Evolutionary conservation across 1,140 invertebrate species (phyloP).

Genomic region (Megalonaias nervosa): DNA sequence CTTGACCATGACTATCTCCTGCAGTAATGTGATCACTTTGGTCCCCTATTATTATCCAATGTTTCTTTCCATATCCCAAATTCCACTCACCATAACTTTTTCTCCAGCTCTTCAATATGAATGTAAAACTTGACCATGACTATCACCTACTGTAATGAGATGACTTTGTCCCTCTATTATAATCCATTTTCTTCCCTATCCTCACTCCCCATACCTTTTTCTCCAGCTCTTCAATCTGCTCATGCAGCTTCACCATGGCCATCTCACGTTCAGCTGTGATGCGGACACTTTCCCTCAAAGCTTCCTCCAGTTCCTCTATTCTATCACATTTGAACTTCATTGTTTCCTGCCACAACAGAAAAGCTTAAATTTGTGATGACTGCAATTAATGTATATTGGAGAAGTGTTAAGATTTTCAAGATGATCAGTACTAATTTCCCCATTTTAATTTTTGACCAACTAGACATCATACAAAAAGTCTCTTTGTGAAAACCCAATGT

Average conservation of each 20-base stretch:
- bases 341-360: conserved; percentile 38
- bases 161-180: conserved; percentile 31
- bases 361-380: background rate
- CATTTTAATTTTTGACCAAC: too few species aligned
- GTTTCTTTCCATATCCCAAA: too few species aligned
- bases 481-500: too few species aligned
- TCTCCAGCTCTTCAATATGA: conserved; percentile 66
- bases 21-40: conserved; percentile 72
- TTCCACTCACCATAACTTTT: conserved; percentile 48
- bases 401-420: too few species aligned
- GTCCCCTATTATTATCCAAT: too few species aligned
- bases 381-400: too few species aligned
- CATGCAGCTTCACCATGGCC: conserved; percentile 71
- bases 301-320: conserved; percentile 86
- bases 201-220: conserved; percentile 50
- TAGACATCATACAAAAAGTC: too few species aligned
- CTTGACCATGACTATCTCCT: conserved; percentile 73
- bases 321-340: conserved; percentile 62
- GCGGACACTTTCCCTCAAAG: conserved; percentile 76
- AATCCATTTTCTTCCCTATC: too few species aligned
- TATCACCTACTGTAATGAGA: conserved; percentile 75
- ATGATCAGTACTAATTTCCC: too few species aligned
- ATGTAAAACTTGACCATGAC: conserved; percentile 71
- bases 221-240: conserved; percentile 66
- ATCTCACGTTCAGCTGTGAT: conserved; percentile 76